These are phyloP conservation scores for Drosophila kikkawai DNA, from an alignment of 1,140 invertebrate species.

Conservation along the genomic window DNA sequence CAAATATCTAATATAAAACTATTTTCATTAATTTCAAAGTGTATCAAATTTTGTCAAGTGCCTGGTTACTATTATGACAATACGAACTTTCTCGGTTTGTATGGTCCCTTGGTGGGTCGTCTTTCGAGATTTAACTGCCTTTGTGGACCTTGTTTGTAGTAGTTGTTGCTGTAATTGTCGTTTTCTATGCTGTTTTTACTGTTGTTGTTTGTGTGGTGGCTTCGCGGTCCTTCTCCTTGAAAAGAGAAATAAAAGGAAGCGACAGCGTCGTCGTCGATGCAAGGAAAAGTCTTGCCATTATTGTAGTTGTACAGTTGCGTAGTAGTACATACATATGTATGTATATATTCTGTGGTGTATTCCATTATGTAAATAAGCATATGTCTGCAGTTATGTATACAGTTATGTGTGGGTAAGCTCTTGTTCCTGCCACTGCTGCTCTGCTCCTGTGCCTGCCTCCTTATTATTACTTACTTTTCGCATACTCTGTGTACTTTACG, in stretches of 20 bases:
- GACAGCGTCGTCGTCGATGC: not conserved
- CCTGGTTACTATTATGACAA: not conserved
- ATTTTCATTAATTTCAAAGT: not conserved
- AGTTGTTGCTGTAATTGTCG: conserved; percentile 6
- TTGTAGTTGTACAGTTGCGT: conserved; percentile 59
- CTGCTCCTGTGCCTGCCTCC: not conserved
- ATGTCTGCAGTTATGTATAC: conserved; percentile 14
- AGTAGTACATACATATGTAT: not conserved
- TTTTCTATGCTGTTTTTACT: not conserved
- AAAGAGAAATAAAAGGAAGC: conserved; percentile 9
- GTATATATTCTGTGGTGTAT: conserved; percentile 19
- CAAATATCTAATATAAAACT: not conserved
- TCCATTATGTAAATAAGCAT: conserved; percentile 68
- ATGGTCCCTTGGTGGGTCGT: conserved; percentile 10
- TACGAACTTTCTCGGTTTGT: conserved; percentile 2
- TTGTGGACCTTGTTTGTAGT: conserved; percentile 2
- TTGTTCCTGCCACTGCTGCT: not conserved
- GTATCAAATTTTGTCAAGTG: not conserved
- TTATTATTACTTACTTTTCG: conserved; percentile 15
- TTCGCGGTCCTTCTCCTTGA: conserved; percentile 44
- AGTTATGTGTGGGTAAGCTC: conserved; percentile 14
- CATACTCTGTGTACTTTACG: conserved; percentile 2
- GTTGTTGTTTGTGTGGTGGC: conserved; percentile 9
- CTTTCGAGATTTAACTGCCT: conserved; percentile 12
- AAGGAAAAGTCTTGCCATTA: conserved; percentile 9